Base-by-base conservation (phyloP, 64 coral and sea anemone species). In the Orbicella faveolata region DNA sequence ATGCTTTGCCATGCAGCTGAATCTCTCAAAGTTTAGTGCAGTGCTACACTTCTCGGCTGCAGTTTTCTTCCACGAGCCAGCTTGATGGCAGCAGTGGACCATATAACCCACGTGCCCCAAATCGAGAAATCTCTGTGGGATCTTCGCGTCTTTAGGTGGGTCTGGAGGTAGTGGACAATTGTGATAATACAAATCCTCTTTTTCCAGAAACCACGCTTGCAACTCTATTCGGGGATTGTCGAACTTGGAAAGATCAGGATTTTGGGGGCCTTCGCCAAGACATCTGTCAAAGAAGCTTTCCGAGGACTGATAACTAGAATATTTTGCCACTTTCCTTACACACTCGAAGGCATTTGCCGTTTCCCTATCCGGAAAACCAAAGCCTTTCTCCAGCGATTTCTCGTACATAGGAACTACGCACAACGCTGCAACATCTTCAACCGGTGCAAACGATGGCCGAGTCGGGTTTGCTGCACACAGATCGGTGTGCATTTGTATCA, bases 21-120 rank as follows among this genome's bases (percentile, higher is more conserved):
- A 88, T 62, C 86, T 74, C 52, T 76, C 86, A 36, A 36, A 76
- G 73, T 88, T 88, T 9, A 63, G 52, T 23, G 15, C 13, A 39
- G 21, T 55, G 13, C 55, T 76, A 62, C 76, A 88, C n/a, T 76
- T 88, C 34, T 61, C 62, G 14, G 52, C 86, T 36, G 33, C 86
- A 30, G 75, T 75, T 88, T 75, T 76, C 73, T 62, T 88, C 86
- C 86, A 88, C n/a, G 73, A 88, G 14, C 57, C 52, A 52, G 86
- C 75, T 52, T 88, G 55, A 1, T 48, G 41, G 41, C 41, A 48
- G 6, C 55, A 11, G 8, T 14, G 1, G 11, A 59, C 55, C 55
- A 59, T 59, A 11, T 59, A 16, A 59, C 55, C 15, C 11, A 16
- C 15, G 11, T 59, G 55, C 12, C 15, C 55, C 55, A 59, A 59